Base-by-base conservation (phyloP, 1,140 invertebrate genomes). In the Drosophila pallidifrons region DNA sequence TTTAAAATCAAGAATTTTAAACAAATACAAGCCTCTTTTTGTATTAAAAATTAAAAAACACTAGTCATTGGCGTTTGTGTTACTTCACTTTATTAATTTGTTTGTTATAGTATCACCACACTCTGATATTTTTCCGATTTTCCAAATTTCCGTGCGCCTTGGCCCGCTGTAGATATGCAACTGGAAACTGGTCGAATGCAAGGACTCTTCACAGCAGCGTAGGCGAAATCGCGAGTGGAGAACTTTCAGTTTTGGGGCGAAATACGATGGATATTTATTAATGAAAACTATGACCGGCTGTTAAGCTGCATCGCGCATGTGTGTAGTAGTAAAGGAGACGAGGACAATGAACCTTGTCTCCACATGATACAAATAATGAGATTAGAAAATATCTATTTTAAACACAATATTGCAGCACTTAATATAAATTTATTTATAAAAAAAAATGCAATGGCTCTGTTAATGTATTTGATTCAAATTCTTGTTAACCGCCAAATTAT, bases 141-240 rank as follows among this genome's bases (percentile, higher is more conserved):
- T 77, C 82, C 83, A 77, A 73, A 49, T 79, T 81, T 81, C 41
- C 72, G 74, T 91, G 77, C 65, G 86, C 63, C 72, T 77, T 77
- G 74, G 69, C 77, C 78, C 83, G 69, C 86, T 76, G 86, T 87
- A 80, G 77, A 83, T 61, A 76, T 85, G 85, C 82, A 85, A 91
- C 90, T 91, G 80, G 77, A 55, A 61, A 32, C 25, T 51, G 32
- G 70, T 65, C 72, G 71, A 73, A 65, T 77, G 79, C 79, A 83
- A 83, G 81, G 77, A 83, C 77, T 83, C 68, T 55, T 30, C n/a
- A 38, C 20, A 54, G 25, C 49, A 45, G 51, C 25, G 61, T 54
- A 45, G 46, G 25, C 67, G 47, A 66, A 30, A 45, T 60, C 28
- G 67, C 81, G 51, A 82, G 35, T 38, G 54, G 16, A 45, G 6